Evolutionary conservation across 2,888 invertebrate species (phyloP).

Genomic region (Nomada flava): DNA sequence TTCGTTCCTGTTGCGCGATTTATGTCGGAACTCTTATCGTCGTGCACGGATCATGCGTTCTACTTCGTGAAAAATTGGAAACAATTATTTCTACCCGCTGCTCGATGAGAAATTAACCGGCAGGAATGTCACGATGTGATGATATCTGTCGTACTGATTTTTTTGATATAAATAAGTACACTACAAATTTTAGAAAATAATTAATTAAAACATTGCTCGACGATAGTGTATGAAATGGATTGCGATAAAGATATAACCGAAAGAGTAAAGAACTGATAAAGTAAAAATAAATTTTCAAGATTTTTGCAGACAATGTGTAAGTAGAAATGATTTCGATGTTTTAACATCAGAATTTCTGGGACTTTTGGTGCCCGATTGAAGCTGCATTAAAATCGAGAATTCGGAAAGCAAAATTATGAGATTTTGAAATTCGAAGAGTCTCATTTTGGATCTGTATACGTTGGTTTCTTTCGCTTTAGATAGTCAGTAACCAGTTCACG

Average conservation of each 20-base stretch:
- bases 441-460: no score
- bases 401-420: no score
- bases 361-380: no score
- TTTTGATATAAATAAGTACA: neutral
- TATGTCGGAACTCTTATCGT: conserved; percentile 67
- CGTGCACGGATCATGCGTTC: conserved; percentile 49
- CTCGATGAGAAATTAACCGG: conserved; percentile 46
- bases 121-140: conserved; percentile 52
- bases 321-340: no score
- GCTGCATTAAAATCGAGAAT: no score
- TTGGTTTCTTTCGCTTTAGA: no score
- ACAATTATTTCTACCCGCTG: conserved; percentile 62
- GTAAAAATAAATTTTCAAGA: no score
- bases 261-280: no score
- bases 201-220: neutral
- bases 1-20: conserved; percentile 64
- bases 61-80: conserved; percentile 66
- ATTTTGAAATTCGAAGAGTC: no score
- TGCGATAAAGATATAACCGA: neutral
- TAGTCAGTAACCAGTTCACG: no score
- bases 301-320: no score
- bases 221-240: neutral
- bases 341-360: no score
- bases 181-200: neutral
- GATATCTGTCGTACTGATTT: conserved; percentile 33